Evolutionary conservation across 2,113 vertebrate species (phyloP), one percentile per base, ranked within the genome.

Genomic region (Nansenia antarctica): DNA sequence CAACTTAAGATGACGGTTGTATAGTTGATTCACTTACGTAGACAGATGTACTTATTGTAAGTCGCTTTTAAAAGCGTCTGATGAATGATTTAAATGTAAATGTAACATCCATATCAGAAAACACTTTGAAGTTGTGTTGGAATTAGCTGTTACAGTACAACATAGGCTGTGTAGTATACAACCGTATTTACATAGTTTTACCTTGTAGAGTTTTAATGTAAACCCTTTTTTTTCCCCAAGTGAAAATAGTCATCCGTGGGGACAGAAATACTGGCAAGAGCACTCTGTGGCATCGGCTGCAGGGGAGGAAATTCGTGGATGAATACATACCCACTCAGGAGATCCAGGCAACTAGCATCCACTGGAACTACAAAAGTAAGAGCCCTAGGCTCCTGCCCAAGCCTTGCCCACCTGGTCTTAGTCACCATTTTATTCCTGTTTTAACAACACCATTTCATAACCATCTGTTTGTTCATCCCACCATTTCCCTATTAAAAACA

Each of bases 311-410:
- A 81, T 99, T 99, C 45, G 85, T 97, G 86, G 97, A 98, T 82
- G 96, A 98, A n/a, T 99, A 99, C 81, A 94, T 99, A 30, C 98
- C 98, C 67, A 99, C 98, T 37, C 98, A 98, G 90, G 98, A 98
- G 92, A 99, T 99, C 90, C 97, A 98, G 80, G 98, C 95, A 88
- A 98, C 98, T 81, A 98, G 98, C 89, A 99, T 99, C 88, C 98
- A 99, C 85, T 99, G 98, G 98, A 98, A 93, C 86, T 99, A 99
- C 66, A 99, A 99, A 91, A 97, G 98, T 99, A 93, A 94, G 95
- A 34, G 30, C n/a, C 18, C 11, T 60, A n/a, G 45, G n/a, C 45
- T 49, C 45, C 45, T 22, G 20, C n/a, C 7, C 15, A 20, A 20
- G n/a, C n/a, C 45, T 7, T 42, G 5, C 39, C 2, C 15, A 42